phyloP scores from a whole-genome alignment of 2,113 vertebrate species.

The Vireo altiloquus region DNA sequence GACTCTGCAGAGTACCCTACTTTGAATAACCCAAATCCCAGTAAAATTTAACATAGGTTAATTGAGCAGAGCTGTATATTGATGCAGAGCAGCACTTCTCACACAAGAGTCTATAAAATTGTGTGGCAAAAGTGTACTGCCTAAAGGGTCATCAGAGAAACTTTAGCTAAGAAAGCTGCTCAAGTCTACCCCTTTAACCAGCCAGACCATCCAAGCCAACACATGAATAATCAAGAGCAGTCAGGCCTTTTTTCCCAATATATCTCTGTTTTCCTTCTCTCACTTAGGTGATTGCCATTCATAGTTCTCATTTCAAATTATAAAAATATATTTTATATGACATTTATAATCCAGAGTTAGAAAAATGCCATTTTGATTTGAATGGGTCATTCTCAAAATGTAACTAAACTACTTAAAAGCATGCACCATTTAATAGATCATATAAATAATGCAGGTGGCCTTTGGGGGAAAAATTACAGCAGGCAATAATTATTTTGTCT shows the following conservation, averaged over 20 bases:
- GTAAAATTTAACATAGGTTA: not conserved
- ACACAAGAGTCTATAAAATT: not conserved
- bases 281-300: not conserved
- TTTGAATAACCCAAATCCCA: not conserved
- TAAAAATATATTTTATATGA: not conserved
- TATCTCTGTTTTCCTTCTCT: not conserved
- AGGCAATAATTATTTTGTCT: slow-evolving; percentile 24
- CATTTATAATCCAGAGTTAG: not conserved
- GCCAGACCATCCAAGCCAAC: not conserved
- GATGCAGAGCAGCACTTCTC: not conserved
- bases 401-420: not conserved
- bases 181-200: not conserved
- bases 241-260: not conserved
- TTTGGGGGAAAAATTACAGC: not conserved
- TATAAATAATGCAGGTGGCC: slow-evolving; percentile 20
- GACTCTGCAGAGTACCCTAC: not conserved
- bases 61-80: not conserved
- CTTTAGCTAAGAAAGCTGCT: not conserved
- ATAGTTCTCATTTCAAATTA: not conserved
- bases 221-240: not conserved
- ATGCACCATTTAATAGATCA: not conserved
- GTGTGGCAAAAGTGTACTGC: not conserved
- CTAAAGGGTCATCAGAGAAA: not conserved
- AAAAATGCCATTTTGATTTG: slow-evolving; percentile 14
- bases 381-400: slow-evolving; percentile 3